A percentile compares a stretch with the other conserved stretches of the same genome.
phyloP scores from a whole-genome alignment of 2,113 vertebrate species.

The Psilopsiagon aurifrons region DNA sequence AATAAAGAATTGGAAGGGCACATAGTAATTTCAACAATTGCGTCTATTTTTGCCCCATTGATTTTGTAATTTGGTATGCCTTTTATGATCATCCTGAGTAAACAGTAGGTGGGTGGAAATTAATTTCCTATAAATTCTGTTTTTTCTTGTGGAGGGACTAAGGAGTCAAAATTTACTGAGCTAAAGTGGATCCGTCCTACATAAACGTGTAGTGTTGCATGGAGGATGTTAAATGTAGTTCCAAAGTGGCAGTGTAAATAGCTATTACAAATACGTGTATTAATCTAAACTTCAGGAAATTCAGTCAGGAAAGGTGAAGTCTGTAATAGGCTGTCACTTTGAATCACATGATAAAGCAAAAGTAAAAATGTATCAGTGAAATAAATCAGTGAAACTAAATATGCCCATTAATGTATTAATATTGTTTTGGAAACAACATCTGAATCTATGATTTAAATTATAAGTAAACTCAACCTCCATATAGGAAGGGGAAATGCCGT shows the following conservation, averaged over 20 bases:
- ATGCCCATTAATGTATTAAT: not conserved
- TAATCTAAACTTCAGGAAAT: not conserved
- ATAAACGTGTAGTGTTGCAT: not conserved
- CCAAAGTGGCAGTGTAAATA: not conserved
- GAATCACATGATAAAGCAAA: not conserved
- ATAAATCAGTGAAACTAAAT: not conserved
- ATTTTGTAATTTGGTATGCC: not conserved
- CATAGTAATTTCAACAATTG: not conserved
- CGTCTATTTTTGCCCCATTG: not conserved
- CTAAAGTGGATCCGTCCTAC: not conserved
- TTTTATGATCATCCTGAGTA: not conserved
- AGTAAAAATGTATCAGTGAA: not conserved
- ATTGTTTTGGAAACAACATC: not conserved
- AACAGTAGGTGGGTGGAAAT: not conserved
- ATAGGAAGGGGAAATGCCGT: not conserved
- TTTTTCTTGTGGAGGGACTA: not conserved
- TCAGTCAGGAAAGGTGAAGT: not conserved
- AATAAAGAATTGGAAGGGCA: not conserved
- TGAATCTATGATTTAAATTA: constrained; percentile 41
- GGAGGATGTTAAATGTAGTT: not conserved
- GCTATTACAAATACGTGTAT: not conserved
- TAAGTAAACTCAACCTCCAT: not conserved
- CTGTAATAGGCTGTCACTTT: not conserved
- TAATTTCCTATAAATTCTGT: not conserved
- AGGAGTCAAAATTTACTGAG: not conserved